Conservation (phyloP, 2,888 invertebrate species). For the Azorinus chamasolen region DNA sequence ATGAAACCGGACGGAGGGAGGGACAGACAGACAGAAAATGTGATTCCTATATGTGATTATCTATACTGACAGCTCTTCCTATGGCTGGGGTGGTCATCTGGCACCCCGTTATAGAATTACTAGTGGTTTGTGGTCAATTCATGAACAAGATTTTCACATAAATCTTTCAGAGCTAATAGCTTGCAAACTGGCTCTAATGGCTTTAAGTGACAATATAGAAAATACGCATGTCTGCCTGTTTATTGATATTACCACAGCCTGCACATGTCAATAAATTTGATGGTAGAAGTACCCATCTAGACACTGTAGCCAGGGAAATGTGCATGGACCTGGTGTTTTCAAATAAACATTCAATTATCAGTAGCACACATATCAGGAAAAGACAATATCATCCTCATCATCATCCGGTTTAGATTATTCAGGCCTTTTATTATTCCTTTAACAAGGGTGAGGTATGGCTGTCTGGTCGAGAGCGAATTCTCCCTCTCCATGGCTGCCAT, state of each 20-base stretch:
- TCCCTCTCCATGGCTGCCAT: too few species aligned
- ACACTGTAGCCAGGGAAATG: conserved; percentile 25
- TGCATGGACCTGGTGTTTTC: conserved; percentile 44
- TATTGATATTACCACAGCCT: conserved; percentile 39
- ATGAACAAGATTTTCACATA: conserved; percentile 40
- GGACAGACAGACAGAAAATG: too few species aligned
- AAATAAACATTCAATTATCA: conserved; percentile 18
- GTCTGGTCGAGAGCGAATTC: too few species aligned
- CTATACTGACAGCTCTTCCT: conserved; percentile 6
- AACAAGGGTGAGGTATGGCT: too few species aligned
- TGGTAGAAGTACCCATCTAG: conserved; percentile 28
- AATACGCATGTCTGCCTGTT: conserved; percentile 22
- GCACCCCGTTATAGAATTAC: neutral
- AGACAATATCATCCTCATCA: too few species aligned
- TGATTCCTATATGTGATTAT: too few species aligned
- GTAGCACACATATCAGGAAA: conserved; percentile 45
- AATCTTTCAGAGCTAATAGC: conserved; percentile 43
- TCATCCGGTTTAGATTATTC: too few species aligned
- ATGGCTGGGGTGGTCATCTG: conserved; percentile 21
- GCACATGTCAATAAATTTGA: conserved; percentile 47
- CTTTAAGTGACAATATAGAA: conserved; percentile 15
- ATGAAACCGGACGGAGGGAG: too few species aligned
- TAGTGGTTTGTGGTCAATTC: conserved; percentile 27
- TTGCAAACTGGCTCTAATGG: conserved; percentile 12
- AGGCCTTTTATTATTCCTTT: too few species aligned